Base-by-base conservation (phyloP, 2,797 vertebrate species). In the Lagodon rhomboides region DNA sequence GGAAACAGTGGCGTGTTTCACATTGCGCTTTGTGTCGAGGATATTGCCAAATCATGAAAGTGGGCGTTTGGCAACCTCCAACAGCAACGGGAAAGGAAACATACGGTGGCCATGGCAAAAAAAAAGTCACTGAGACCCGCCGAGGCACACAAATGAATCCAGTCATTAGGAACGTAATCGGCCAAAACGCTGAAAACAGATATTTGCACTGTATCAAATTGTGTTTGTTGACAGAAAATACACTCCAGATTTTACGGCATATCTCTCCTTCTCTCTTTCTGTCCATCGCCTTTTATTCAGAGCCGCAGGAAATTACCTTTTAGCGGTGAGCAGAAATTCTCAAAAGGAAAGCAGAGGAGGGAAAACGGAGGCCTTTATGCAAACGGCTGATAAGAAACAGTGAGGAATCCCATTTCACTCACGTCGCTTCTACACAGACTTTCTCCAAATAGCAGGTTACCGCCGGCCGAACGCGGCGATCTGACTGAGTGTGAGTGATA, bases 331-430 rank as follows among this genome's bases (percentile, higher is more conserved):
- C 77, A 84, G 76, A 80, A 80, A 89, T 83, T 79, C 73, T 76
- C 75, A 86, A 89, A 87, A 79, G 72, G 74, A 77, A 75, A 86
- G 74, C 71, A 23, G 41, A 18, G 38, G 38, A 34, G 44, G 73
- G 72, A 55, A 80, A 92, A 86, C 80, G 56, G 79, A 83, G 83
- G 90, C 69, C 91, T 95, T 94, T 95, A 90, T 96, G 94, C 82
- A 70, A 46, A 82, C 30, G 0, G 77, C 88, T 92, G 94, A 95
- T 95, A 95, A 95, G 94, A 76, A 85, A 87, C 27, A 18, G 55
- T 54, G 72, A 80, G 74, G 79, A 91, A 76, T 66, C 80, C 70
- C 46, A 87, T 89, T 91, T 84, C 69, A 60, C 67, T 73, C 76
- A 67, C 73, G 62, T 44, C 16, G 41, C 73, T 76, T 82, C 69